Conservation (phyloP, 1,140 invertebrate species). For the Ips nitidus region DNA sequence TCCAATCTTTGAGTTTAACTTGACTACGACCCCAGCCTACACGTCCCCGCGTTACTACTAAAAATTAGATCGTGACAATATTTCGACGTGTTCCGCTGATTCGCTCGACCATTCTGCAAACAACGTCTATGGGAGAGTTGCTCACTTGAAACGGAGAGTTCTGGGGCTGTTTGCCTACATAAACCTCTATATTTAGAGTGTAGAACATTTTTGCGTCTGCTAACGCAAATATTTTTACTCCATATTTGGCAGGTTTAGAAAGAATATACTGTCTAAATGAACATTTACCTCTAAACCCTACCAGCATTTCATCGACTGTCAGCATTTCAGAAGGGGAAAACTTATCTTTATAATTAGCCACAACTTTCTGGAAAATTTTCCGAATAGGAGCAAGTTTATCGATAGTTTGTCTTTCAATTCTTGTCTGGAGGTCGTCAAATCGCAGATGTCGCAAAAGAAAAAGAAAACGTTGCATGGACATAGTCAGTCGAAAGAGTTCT, state of each 20-base stretch:
- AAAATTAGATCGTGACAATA: no score
- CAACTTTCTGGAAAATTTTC: conserved; percentile 49
- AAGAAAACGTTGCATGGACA: conserved; percentile 44
- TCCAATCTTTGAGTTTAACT: no score
- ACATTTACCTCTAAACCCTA: conserved; percentile 51
- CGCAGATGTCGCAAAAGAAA: conserved; percentile 41
- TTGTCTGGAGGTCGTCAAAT: conserved; percentile 46
- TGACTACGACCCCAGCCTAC: no score
- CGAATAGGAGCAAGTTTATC: conserved; percentile 49
- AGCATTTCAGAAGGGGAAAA: conserved; percentile 46
- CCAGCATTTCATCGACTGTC: conserved; percentile 54
- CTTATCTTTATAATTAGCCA: conserved; percentile 47
- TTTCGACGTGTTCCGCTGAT: conserved; percentile 47
- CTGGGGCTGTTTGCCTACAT: conserved; percentile 42
- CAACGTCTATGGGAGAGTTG: conserved; percentile 38
- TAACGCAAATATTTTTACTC: conserved; percentile 48
- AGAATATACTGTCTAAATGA: conserved; percentile 52
- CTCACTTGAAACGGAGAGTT: conserved; percentile 35
- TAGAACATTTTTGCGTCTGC: conserved; percentile 41
- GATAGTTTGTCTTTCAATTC: conserved; percentile 40
- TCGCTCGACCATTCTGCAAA: conserved; percentile 41
- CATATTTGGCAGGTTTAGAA: conserved; percentile 45
- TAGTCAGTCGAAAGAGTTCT: conserved; percentile 41
- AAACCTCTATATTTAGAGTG: conserved; percentile 44
- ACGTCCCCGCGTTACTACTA: no score